Conservation (phyloP, 2,113 vertebrate genomes). For the Crotalus tigris region DNA sequence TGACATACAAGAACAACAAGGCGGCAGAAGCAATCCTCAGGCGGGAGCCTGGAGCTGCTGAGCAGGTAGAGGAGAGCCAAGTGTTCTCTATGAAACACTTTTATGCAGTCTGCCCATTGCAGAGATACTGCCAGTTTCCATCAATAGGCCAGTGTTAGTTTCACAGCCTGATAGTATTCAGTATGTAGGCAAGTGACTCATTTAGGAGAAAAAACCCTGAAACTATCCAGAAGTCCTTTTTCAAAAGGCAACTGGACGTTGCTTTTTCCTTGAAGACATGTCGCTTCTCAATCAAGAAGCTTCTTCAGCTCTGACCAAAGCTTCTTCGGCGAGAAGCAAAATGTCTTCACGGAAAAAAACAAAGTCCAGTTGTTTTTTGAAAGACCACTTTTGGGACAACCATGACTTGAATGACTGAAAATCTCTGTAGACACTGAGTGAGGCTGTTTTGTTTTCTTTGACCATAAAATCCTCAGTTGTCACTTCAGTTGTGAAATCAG, state of each 20-base stretch:
- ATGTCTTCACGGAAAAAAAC: not conserved
- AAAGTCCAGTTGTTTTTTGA: not conserved
- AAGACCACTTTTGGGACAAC: not conserved
- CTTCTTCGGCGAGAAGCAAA: not conserved
- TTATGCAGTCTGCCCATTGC: too few relatives aligned
- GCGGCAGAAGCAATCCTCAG: slow-evolving; percentile 95
- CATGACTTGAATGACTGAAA: not conserved
- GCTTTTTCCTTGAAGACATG: not conserved
- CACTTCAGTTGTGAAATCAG: not conserved
- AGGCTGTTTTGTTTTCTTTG: not conserved
- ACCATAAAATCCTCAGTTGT: not conserved
- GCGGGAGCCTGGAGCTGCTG: slow-evolving; percentile 91
- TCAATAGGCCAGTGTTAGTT: not conserved
- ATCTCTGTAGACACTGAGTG: not conserved
- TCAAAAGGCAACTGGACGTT: not conserved
- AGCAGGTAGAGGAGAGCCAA: slow-evolving; percentile 77
- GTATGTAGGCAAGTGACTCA: not conserved
- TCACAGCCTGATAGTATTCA: not conserved
- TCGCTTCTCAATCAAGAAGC: not conserved
- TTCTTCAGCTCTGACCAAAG: not conserved
- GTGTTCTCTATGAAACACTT: too few relatives aligned
- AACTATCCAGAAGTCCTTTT: not conserved
- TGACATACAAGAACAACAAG: slow-evolving; percentile 98
- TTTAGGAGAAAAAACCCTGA: not conserved
- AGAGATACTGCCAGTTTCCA: not conserved